A percentile compares a stretch with the other conserved stretches of the same genome.
These are phyloP conservation scores for Polyodon spathula DNA, from an alignment of 2,113 vertebrate genomes.

Conservation along the genomic window DNA sequence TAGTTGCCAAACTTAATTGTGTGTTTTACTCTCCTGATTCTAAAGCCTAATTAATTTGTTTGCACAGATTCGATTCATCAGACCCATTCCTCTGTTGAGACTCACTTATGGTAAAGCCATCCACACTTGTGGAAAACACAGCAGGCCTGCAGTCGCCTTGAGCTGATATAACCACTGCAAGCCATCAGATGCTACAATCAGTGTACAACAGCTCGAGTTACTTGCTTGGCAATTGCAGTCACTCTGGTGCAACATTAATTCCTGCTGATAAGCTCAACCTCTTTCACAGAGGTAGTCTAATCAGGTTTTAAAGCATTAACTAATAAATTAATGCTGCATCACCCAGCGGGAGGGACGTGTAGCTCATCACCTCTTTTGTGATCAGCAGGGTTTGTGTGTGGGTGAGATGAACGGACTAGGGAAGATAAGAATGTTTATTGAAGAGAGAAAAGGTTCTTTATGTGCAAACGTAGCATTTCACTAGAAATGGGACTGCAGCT, in stretches of 20 bases:
- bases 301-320: constrained; percentile 33
- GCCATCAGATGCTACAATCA: constrained; percentile 47
- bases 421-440: constrained; percentile 30
- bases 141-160: constrained; percentile 8
- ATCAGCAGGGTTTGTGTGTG: constrained; percentile 25
- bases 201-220: constrained; percentile 40
- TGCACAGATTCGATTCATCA: constrained; percentile 24
- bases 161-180: constrained; percentile 11
- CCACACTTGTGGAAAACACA: constrained; percentile 19
- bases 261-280: constrained; percentile 38
- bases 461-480: background rate
- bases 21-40: constrained; percentile 20
- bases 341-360: constrained; percentile 28
- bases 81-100: constrained; percentile 12
- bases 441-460: background rate
- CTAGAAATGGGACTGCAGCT: constrained; percentile 1
- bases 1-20: constrained; percentile 23
- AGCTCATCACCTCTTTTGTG: constrained; percentile 25
- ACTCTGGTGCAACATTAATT: constrained; percentile 31
- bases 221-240: constrained; percentile 39
- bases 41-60: constrained; percentile 45
- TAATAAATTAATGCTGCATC: constrained; percentile 43
- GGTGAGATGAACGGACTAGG: constrained; percentile 33
- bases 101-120: background rate
- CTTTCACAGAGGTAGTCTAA: constrained; percentile 34